phyloP scores from a whole-genome alignment of 2,888 invertebrate species.

The Aradus depressus region DNA sequence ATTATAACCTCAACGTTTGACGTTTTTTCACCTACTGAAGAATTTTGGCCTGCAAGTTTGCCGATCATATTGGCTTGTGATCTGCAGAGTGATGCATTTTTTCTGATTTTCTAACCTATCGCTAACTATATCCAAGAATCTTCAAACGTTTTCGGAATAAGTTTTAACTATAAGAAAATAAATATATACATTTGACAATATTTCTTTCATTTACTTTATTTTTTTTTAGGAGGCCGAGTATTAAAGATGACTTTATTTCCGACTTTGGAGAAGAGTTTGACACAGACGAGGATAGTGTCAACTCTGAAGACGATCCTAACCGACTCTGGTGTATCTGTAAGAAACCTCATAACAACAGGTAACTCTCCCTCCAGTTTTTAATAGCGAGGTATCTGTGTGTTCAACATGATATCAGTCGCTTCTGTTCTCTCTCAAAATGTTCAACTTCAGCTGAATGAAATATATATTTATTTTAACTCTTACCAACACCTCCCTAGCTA shows the following conservation, averaged over 20 bases:
- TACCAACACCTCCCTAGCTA: no score
- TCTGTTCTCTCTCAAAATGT: no score
- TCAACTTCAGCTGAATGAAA: not conserved
- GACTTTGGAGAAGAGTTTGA: slow-evolving; percentile 32
- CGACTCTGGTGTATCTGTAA: slow-evolving; percentile 92
- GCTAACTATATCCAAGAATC: no score
- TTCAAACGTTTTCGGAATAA: not conserved
- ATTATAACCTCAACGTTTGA: no score
- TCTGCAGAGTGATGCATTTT: no score
- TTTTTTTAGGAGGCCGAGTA: slow-evolving; percentile 11
- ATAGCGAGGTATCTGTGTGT: no score
- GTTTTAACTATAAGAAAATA: not conserved
- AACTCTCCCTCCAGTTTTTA: not conserved
- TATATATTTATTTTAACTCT: not conserved
- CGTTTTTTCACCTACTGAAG: no score
- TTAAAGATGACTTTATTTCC: slow-evolving; percentile 24
- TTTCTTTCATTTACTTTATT: not conserved
- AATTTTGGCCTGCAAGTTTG: no score
- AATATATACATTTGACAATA: not conserved
- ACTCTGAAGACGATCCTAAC: slow-evolving; percentile 87
- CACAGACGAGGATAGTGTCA: slow-evolving; percentile 47
- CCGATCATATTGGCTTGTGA: no score
- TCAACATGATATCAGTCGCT: no score
- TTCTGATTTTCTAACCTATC: no score
- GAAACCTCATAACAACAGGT: slow-evolving; percentile 77